Conservation (phyloP, 2,888 invertebrate genomes). For the Oscheius sp. region DNA sequence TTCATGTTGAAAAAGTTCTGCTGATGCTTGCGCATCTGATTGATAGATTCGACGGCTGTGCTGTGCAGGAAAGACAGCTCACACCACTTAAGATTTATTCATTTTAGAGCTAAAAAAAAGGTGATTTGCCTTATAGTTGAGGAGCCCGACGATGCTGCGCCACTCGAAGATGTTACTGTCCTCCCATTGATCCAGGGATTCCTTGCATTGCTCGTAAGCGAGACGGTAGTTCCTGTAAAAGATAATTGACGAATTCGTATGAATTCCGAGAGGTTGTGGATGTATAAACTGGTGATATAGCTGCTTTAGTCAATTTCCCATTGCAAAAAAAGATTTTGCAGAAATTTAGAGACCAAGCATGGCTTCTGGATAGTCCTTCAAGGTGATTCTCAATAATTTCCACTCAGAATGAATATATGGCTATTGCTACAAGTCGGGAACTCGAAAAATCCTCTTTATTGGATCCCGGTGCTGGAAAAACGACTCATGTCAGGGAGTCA, state of each 20-base stretch:
- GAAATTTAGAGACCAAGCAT: too few relatives aligned
- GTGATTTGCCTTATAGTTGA: slow-evolving; percentile 85
- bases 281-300: too few relatives aligned
- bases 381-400: too few relatives aligned
- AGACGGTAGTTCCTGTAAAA: slow-evolving; percentile 79
- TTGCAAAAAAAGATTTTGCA: too few relatives aligned
- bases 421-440: too few relatives aligned
- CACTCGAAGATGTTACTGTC: slow-evolving; percentile 91
- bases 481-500: too few relatives aligned
- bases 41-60: slow-evolving; percentile 91
- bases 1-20: slow-evolving; percentile 80
- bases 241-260: background rate
- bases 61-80: slow-evolving; percentile 88
- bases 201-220: slow-evolving; percentile 89
- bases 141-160: slow-evolving; percentile 91
- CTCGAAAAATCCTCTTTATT: too few relatives aligned
- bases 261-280: too few relatives aligned
- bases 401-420: too few relatives aligned
- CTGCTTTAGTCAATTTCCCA: too few relatives aligned
- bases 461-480: too few relatives aligned
- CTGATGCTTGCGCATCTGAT: slow-evolving; percentile 87
- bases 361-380: too few relatives aligned
- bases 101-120: background rate
- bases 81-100: slow-evolving; percentile 79
- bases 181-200: slow-evolving; percentile 76